Evolutionary conservation across 2,888 invertebrate species (phyloP), one percentile per base, ranked within the genome.

Genomic region (Lacanobia wlatinum): DNA sequence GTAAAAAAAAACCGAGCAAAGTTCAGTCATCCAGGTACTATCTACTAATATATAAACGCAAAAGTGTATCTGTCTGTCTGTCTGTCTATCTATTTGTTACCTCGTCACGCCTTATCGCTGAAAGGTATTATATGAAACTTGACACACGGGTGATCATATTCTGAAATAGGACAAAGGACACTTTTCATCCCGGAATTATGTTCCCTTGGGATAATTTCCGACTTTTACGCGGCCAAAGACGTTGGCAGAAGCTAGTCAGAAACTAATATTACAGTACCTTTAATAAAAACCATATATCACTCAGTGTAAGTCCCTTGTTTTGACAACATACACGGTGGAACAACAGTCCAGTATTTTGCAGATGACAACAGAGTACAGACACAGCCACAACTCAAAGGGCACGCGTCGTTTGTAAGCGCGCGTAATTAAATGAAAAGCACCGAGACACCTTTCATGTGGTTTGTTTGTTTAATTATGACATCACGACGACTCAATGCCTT

Each of bases 401-500:
- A 40, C 61, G 62, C 48, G 67, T 60, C 52, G 63, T 60, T 69
- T 74, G 78, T 76, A 63, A 73, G 77, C 55, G 60, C 59, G 48
- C 34, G 58, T 83, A 85, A 83, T 80, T 76, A 82, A 75, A 76
- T 80, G 71, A 78, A 79, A 60, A 66, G 70, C 60, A 55, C 28
- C 52, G 55, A 67, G 53, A 80, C 76, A 76, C 71, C 75, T 80
- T 82, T 84, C 56, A 82, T 82, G 85, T 76, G 87, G 87, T 83
- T 68, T 56, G 67, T 61, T 64, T 52, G 66, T 78, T 80, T 78
- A 73, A 83, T 83, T 65, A 78, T 28, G 58, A 65, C 50, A 59
- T 69, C 58, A 52, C 58, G 58, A 60, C 60, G 40, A 59, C 60
- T 66, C 65, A 65, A 72, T 77, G 74, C 50, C 59, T 71, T 67